Evolutionary conservation across 2,797 vertebrate species (phyloP).

Genomic region (Coccyzus lansbergi): DNA sequence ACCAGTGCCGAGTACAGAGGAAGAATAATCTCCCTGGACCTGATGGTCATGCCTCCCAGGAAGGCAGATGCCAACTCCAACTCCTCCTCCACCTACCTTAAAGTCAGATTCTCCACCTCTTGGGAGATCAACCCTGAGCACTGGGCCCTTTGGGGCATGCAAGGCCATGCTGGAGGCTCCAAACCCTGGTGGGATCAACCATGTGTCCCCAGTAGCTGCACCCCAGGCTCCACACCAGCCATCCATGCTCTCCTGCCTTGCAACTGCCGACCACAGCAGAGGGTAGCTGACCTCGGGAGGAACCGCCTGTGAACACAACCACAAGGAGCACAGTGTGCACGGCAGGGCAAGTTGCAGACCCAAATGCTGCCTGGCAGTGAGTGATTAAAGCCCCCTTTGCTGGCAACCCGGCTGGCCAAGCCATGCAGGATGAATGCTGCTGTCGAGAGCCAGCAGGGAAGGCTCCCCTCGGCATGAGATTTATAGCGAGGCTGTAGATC

Average conservation of each 20-base stretch:
- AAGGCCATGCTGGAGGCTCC: not conserved
- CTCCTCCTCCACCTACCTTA: not conserved
- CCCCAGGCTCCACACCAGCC: no score
- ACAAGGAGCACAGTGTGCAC: not conserved
- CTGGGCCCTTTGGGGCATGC: not conserved
- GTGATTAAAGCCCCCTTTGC: not conserved
- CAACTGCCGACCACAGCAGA: not conserved
- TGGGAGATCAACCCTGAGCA: not conserved
- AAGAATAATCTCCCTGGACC: no score
- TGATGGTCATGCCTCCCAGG: no score
- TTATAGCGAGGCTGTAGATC: constrained; percentile 17
- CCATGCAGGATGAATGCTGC: not conserved
- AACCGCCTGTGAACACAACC: not conserved
- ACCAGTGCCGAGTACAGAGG: no score
- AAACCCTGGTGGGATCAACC: not conserved
- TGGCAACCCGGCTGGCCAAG: not conserved
- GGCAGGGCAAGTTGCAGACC: not conserved
- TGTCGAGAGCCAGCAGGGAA: not conserved
- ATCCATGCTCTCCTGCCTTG: not conserved
- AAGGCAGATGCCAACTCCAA: not conserved
- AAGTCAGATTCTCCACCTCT: not conserved
- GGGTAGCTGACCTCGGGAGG: not conserved
- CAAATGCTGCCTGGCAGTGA: accelerated
- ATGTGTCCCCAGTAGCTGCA: not conserved
- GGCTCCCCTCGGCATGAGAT: not conserved